Conservation (phyloP, 2,113 vertebrate genomes). For the Hylia prasina region DNA sequence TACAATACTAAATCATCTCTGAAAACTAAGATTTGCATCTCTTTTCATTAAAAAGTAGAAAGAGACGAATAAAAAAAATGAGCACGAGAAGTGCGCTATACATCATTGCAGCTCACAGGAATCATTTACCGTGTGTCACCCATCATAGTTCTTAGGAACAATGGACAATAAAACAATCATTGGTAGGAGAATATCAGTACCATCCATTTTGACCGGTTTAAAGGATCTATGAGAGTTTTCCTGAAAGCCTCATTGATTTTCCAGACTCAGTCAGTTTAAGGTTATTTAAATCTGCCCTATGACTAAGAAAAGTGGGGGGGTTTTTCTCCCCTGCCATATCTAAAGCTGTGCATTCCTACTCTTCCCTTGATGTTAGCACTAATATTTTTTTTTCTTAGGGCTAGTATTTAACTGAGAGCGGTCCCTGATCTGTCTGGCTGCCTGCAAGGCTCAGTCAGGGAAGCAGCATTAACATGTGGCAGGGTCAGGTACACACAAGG, state of each 20-base stretch:
- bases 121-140: not conserved
- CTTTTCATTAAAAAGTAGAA: not conserved
- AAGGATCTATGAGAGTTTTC: not conserved
- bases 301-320: not conserved
- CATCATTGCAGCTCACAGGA: not conserved
- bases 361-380: not conserved
- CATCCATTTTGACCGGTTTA: not conserved
- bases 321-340: not conserved
- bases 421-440: not conserved
- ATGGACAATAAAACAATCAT: not conserved
- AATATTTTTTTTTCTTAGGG: not conserved
- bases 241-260: not conserved
- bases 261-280: not conserved
- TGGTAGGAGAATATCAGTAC: not conserved
- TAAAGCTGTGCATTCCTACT: not conserved
- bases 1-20: not conserved
- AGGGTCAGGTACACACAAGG: conserved; percentile 3
- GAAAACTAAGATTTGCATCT: not conserved
- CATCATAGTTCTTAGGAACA: not conserved
- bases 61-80: not conserved
- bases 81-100: not conserved
- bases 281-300: not conserved
- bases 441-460: conserved; percentile 4
- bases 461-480: conserved; percentile 7
- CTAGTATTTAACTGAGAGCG: not conserved